Percentiles rank a stretch among this genome's conserved stretches.
These are phyloP conservation scores for Stenchaetothrips biformis DNA, from an alignment of 2,888 invertebrate species.

Conservation along the genomic window DNA sequence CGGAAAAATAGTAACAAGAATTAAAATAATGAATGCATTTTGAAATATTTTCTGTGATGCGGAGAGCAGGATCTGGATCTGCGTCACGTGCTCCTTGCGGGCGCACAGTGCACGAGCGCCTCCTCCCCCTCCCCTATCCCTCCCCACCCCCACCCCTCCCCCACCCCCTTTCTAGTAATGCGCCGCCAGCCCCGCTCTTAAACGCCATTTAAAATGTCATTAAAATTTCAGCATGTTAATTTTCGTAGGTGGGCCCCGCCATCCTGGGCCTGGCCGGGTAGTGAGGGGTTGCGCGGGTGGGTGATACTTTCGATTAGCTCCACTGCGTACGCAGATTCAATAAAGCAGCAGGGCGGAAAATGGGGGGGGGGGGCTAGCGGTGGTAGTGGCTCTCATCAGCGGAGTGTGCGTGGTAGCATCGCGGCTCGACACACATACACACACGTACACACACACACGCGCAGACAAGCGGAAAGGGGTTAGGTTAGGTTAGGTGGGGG, in stretches of 20 bases:
- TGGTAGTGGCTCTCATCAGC: not conserved
- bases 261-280: not conserved
- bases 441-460: too few species aligned
- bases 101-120: too few species aligned
- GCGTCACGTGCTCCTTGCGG: not conserved
- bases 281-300: not conserved
- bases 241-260: not conserved
- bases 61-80: not conserved
- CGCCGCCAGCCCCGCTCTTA: not conserved
- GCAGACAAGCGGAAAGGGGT: too few species aligned
- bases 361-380: not conserved
- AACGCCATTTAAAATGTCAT: slow-evolving; percentile 23
- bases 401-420: too few species aligned
- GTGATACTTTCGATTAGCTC: not conserved
- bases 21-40: too few species aligned
- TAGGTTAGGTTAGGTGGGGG: too few species aligned
- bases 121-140: not conserved
- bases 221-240: slow-evolving; percentile 17
- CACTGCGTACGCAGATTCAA: not conserved
- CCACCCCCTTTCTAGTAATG: not conserved
- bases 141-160: not conserved
- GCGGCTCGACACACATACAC: too few species aligned
- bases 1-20: too few species aligned
- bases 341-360: not conserved
- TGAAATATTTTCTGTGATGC: not conserved